Conservation (phyloP, 2,797 vertebrate genomes). For the Smutsia temminckii region DNA sequence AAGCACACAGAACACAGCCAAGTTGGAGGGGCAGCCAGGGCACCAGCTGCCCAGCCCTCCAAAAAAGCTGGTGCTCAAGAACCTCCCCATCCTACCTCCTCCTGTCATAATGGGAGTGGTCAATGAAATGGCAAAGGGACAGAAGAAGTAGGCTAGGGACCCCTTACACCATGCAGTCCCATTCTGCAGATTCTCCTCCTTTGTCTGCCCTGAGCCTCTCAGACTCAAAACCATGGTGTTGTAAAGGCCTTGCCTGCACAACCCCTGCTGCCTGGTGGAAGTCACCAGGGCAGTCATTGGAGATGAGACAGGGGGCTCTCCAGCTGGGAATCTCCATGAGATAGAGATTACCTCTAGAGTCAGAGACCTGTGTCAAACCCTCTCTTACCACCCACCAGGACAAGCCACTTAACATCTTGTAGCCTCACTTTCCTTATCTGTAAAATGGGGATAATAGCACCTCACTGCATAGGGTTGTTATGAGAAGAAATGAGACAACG, state of each 20-base stretch:
- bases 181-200: background rate
- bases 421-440: slow-evolving; percentile 68
- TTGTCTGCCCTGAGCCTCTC: background rate
- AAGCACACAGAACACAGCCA: background rate
- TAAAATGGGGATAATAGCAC: slow-evolving; percentile 54
- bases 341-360: background rate
- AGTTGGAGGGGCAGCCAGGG: background rate
- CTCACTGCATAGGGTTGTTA: slow-evolving; percentile 41
- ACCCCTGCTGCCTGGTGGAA: background rate
- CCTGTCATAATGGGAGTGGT: no score
- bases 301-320: background rate
- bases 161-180: background rate
- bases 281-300: background rate
- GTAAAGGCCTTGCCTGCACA: background rate
- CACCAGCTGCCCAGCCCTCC: background rate
- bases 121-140: background rate
- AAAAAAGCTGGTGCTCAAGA: background rate
- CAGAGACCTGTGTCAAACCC: background rate
- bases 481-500: slow-evolving; percentile 51
- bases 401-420: background rate
- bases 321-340: no score
- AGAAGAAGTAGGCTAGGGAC: background rate
- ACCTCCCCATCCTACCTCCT: fast-evolving
- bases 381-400: background rate
- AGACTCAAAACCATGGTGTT: background rate